Percentiles rank a stretch among this genome's conserved stretches.
phyloP scores from a whole-genome alignment of 1,140 invertebrate species.

The Phymorhynchus buccinoides region DNA sequence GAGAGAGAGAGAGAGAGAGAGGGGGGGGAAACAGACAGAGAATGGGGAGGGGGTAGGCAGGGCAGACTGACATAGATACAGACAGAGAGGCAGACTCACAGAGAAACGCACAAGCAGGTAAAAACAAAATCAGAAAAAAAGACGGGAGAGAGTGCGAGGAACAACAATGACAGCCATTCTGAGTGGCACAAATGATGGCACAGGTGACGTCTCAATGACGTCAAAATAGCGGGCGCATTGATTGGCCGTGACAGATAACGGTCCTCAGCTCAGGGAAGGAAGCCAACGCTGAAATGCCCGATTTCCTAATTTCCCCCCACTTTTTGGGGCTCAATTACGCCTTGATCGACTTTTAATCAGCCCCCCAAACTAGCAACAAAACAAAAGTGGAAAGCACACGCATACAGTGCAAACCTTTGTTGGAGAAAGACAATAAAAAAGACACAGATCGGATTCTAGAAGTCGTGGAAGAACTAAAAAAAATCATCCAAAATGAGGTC shows the following conservation, averaged over 20 bases:
- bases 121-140: not conserved
- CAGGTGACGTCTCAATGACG: conserved; percentile 14
- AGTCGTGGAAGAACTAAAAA: no score
- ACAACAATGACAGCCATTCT: not conserved
- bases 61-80: not conserved
- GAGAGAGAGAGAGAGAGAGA: not conserved
- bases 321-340: conserved; percentile 9
- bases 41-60: not conserved
- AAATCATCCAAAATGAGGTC: no score
- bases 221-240: conserved; percentile 4
- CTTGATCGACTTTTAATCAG: conserved; percentile 17
- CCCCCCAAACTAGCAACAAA: not conserved
- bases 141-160: not conserved
- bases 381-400: not conserved
- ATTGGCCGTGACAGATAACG: not conserved
- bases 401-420: no score
- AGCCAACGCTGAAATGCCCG: not conserved
- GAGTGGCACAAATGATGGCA: conserved; percentile 17
- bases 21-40: not conserved
- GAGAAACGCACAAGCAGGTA: not conserved
- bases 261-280: not conserved
- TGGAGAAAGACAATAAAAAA: no score
- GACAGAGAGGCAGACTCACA: not conserved
- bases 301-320: not conserved
- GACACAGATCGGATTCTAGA: no score